Conservation (phyloP, 1,140 invertebrate species). For the Apis florea region DNA sequence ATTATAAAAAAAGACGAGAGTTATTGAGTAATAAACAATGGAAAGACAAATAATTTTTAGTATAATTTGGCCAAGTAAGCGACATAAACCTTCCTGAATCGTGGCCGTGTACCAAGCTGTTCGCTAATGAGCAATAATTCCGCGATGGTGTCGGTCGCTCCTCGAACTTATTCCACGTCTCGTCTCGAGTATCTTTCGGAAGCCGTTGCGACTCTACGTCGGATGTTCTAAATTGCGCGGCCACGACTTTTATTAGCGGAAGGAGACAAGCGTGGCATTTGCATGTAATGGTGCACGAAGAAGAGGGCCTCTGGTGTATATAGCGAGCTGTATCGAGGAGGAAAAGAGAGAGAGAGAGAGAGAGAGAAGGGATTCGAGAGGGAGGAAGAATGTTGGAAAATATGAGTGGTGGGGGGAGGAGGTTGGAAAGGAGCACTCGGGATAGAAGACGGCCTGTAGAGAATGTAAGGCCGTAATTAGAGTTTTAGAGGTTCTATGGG, state of each 20-base stretch:
- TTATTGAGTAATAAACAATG: too few relatives aligned
- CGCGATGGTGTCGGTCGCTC: constrained; percentile 20
- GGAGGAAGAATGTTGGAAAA: constrained; percentile 64
- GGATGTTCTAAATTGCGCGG: constrained; percentile 69
- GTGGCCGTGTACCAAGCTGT: background rate
- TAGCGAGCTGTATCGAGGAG: background rate
- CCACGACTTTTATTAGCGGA: constrained; percentile 75
- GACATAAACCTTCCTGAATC: constrained; percentile 21
- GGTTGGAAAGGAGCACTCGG: constrained; percentile 28
- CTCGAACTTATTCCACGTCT: constrained; percentile 37
- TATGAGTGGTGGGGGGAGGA: constrained; percentile 43
- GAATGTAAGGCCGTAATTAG: constrained; percentile 77
- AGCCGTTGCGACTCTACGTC: constrained; percentile 55
- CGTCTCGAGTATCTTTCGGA: constrained; percentile 59
- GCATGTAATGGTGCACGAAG: constrained; percentile 76
- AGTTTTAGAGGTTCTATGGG: constrained; percentile 72
- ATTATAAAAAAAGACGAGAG: too few relatives aligned
- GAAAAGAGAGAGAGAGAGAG: background rate
- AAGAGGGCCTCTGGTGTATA: constrained; percentile 34
- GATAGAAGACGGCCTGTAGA: constrained; percentile 41
- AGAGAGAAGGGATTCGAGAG: constrained; percentile 48
- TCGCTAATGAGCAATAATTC: constrained; percentile 62
- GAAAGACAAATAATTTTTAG: background rate
- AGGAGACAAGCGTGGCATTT: constrained; percentile 78
- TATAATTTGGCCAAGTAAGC: constrained; percentile 10